Evolutionary conservation across 2,888 invertebrate species (phyloP), one percentile per base, ranked within the genome.

Genomic region (Trachelus tabidus): DNA sequence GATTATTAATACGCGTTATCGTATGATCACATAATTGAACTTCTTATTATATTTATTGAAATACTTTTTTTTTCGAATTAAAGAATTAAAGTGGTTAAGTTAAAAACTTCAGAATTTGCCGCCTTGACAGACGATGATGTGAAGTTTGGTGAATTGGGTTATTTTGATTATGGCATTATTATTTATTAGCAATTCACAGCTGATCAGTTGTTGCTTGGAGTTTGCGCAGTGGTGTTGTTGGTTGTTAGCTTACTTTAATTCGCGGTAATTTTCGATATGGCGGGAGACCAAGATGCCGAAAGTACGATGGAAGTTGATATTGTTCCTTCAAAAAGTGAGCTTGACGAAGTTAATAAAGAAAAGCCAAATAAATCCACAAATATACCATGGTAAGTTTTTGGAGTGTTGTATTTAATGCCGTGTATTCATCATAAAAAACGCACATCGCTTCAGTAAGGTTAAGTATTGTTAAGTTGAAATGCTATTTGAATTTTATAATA

Each of bases 311-410:
- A 89, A 69, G 76, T 85, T 73, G 90, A 90, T 56, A 71, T 75
- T 79, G 73, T 83, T 12, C 88, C 89, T 12, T 88, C 89, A 3
- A 87, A 86, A n/a, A 90, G 87, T 78, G 76, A 73, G 23, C 68
- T 15, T 34, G 77, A 77, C 30, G 4, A 31, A n/a, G 76, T 78
- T 6, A 30, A 12, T 34, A 84, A 82, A 31, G 80, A 83, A 23
- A 85, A 82, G 79, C 73, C 79, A 4, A n/a, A 34, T 0, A 90
- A 85, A 84, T 75, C 75, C 4, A 12, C 76, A 12, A 83, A 85
- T 79, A 77, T 87, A 69, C 90, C 90, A 73, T 90, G 90, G 90
- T 89, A 86, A 37, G 84, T 84, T 56, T 11, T 33, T 73, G n/a
- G 23, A 75, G 23, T 56, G 9, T 2, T 56, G 2, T 56, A 23